Conservation (phyloP, 1,140 invertebrate species). For the Magallana gigas region DNA sequence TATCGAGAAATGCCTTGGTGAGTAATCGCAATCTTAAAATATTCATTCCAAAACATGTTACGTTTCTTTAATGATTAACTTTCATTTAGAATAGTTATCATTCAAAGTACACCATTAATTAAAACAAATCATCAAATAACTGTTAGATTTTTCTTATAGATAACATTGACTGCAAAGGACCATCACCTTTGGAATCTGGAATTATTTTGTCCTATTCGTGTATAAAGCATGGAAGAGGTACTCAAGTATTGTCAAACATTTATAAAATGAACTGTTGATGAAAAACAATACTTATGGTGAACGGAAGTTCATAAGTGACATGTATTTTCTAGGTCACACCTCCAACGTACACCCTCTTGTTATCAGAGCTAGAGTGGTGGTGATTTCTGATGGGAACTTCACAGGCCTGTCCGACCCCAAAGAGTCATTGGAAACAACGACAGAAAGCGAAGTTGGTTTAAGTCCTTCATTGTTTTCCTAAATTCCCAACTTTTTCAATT, state of each 20-base stretch:
- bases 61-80: not conserved
- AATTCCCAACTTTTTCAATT: too few relatives aligned
- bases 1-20: not conserved
- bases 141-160: not conserved
- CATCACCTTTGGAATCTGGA: slow-evolving; percentile 41
- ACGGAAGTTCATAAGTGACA: too few relatives aligned
- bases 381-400: not conserved
- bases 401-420: not conserved
- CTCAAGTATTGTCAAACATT: too few relatives aligned
- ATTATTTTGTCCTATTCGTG: not conserved
- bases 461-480: not conserved
- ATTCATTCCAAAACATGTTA: not conserved
- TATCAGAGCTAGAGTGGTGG: not conserved
- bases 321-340: not conserved
- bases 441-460: not conserved
- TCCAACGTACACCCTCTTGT: not conserved
- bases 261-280: too few relatives aligned
- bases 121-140: too few relatives aligned
- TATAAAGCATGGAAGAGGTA: not conserved
- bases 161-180: slow-evolving; percentile 3
- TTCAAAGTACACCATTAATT: too few relatives aligned
- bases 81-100: not conserved
- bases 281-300: too few relatives aligned
- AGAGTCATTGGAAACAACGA: not conserved
- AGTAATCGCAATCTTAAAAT: not conserved